A percentile compares a stretch with the other conserved stretches of the same genome.
Conservation (phyloP, 2,888 invertebrate species). For the Pammene fasciana region DNA sequence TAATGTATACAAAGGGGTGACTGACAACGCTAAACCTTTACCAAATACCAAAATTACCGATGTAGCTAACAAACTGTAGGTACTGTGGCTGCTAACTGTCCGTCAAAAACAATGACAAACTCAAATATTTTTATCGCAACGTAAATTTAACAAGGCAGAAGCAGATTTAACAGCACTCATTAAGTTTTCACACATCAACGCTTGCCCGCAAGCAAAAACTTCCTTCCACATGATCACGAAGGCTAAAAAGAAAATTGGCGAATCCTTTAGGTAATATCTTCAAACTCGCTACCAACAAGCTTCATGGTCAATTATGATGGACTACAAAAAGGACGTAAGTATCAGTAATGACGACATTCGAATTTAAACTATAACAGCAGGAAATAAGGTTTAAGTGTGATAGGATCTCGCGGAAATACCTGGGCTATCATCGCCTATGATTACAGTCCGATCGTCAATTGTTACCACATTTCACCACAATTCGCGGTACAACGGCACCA, state of each 20-base stretch:
- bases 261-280: neutral
- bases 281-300: slow-evolving; percentile 33
- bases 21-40: no score
- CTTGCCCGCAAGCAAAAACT: slow-evolving; percentile 27
- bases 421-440: slow-evolving; percentile 42
- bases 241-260: slow-evolving; percentile 30
- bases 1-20: no score
- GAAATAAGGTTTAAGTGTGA: neutral
- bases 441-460: slow-evolving; percentile 48
- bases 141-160: no score
- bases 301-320: slow-evolving; percentile 31
- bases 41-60: no score
- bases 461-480: slow-evolving; percentile 62
- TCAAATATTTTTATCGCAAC: no score
- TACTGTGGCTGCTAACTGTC: no score
- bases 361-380: neutral
- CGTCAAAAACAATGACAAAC: no score
- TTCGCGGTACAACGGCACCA: slow-evolving; percentile 46
- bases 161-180: no score
- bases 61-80: no score
- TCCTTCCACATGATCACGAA: slow-evolving; percentile 13
- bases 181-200: slow-evolving; percentile 30
- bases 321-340: neutral
- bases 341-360: neutral
- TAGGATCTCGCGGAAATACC: neutral